Conservation (phyloP, 2,888 invertebrate genomes). For the Pammene aurita region DNA sequence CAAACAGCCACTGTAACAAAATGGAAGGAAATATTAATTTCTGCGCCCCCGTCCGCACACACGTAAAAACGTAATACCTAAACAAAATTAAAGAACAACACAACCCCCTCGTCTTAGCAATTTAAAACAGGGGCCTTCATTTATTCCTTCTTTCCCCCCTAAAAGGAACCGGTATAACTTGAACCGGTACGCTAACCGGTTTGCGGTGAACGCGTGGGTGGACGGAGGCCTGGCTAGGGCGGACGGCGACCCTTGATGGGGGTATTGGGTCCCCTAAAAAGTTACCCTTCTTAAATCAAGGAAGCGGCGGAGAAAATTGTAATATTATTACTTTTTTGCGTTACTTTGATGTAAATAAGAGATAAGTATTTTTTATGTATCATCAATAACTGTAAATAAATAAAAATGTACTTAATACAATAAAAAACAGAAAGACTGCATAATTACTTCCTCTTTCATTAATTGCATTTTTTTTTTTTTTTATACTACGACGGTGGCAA, state of each 20-base stretch:
- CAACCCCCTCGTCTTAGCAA: slow-evolving; percentile 64
- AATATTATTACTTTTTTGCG: slow-evolving; percentile 49
- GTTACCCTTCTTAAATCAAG: slow-evolving; percentile 67
- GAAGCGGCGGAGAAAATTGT: slow-evolving; percentile 59
- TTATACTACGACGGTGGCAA: too few species aligned
- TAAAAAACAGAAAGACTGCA: too few species aligned
- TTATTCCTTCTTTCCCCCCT: slow-evolving; percentile 68
- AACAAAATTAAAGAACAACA: slow-evolving; percentile 65
- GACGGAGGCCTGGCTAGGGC: slow-evolving; percentile 53
- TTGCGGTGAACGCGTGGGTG: slow-evolving; percentile 39
- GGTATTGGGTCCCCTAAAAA: slow-evolving; percentile 64
- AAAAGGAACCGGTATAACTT: slow-evolving; percentile 50
- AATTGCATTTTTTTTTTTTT: too few species aligned
- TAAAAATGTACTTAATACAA: too few species aligned
- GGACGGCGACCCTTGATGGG: slow-evolving; percentile 52
- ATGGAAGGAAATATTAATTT: slow-evolving; percentile 26
- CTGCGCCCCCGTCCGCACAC: slow-evolving; percentile 28
- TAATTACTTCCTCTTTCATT: too few species aligned
- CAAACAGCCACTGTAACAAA: slow-evolving; percentile 1
- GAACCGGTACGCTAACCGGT: slow-evolving; percentile 45
- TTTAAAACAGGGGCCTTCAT: slow-evolving; percentile 73
- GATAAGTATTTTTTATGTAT: too few species aligned
- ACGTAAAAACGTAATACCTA: slow-evolving; percentile 47
- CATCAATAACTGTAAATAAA: too few species aligned
- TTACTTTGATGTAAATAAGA: slow-evolving; percentile 17